Evolutionary conservation across 1,140 invertebrate species (phyloP).

Genomic region (Ctenoplectra terminalis): DNA sequence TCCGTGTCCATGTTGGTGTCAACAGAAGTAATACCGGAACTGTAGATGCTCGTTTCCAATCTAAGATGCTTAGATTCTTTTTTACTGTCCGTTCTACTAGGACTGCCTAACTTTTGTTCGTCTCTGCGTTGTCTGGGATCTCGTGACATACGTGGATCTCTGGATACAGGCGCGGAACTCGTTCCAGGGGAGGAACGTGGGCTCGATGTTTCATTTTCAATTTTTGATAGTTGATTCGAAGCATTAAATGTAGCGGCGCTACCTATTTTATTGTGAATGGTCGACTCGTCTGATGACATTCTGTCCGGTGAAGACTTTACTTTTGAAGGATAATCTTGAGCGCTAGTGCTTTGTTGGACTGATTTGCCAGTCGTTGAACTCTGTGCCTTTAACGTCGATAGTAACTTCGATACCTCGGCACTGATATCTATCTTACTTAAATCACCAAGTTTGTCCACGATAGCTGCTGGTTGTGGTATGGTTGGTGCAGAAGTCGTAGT

Average conservation of each 20-base stretch:
- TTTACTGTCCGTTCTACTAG: constrained; percentile 67
- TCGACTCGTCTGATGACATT: constrained; percentile 18
- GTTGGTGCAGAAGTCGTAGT: constrained; percentile 35
- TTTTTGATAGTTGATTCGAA: constrained; percentile 37
- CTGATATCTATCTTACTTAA: constrained; percentile 89
- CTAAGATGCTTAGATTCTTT: constrained; percentile 74
- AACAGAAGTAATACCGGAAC: constrained; percentile 78
- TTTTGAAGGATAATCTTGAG: constrained; percentile 42
- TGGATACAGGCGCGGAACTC: constrained; percentile 63
- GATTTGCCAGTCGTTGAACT: constrained; percentile 65
- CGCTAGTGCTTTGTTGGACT: constrained; percentile 7
- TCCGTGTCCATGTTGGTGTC: constrained; percentile 78
- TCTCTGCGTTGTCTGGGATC: constrained; percentile 69
- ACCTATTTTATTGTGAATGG: background rate
- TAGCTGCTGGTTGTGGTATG: constrained; percentile 79
- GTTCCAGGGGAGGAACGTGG: constrained; percentile 69
- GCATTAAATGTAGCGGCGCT: background rate
- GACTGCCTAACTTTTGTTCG: constrained; percentile 57
- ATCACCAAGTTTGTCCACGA: constrained; percentile 87
- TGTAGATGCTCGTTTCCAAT: constrained; percentile 80
- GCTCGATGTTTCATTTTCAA: constrained; percentile 67
- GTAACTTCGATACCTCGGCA: constrained; percentile 87
- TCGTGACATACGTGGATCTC: constrained; percentile 78
- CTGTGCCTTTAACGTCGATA: constrained; percentile 86
- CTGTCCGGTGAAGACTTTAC: constrained; percentile 42